Evolutionary conservation across 2,797 vertebrate genomes (phyloP), one percentile per base, ranked within the genome.

Genomic region (Helarctos malayanus): DNA sequence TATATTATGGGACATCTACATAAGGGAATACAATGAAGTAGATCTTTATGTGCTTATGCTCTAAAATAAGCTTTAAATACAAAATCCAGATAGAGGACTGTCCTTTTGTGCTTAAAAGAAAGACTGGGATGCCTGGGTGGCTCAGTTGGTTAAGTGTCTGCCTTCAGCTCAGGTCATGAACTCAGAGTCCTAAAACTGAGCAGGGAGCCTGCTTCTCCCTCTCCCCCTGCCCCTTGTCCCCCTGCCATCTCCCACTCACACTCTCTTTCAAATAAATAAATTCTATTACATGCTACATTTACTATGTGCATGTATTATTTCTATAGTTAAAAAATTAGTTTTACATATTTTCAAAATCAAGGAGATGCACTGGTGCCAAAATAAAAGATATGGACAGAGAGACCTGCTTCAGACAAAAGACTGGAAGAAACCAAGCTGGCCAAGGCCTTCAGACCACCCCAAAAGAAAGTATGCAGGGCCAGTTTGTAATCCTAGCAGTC

Each of bases 11-110:
- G 27, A 69, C 65, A 79, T 19, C 49, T 88, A 80, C 1, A 68
- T 9, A 94, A 89, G 41, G 12, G 23, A 95, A 71, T 59, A 84
- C 15, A 95, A 47, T 15, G 41, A 79, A 16, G 12, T 13, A 87
- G 29, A 85, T 54, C 15, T 90, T 19, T 91, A 54, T 41, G 47
- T 79, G 29, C 57, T 86, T 45, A 45, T 73, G 21, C 54, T 86
- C 29, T 54, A 92, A 86, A 94, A 88, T 57, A 56, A 21, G 38
- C 56, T 83, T 79, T 91, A 89, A 92, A 95, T 68, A 91, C 47
- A 96, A 91, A 96, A 94, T 92, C 23, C 47, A 85, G 11, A 89
- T 81, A 81, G 18, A 79, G 47, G 76, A 85, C 13, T 89, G 2
- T 73, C 5, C 2, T 87, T 71, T 52, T 90, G 45, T 56, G 3